phyloP scores from a whole-genome alignment of 2,888 invertebrate species.

The Anodontia alba region DNA sequence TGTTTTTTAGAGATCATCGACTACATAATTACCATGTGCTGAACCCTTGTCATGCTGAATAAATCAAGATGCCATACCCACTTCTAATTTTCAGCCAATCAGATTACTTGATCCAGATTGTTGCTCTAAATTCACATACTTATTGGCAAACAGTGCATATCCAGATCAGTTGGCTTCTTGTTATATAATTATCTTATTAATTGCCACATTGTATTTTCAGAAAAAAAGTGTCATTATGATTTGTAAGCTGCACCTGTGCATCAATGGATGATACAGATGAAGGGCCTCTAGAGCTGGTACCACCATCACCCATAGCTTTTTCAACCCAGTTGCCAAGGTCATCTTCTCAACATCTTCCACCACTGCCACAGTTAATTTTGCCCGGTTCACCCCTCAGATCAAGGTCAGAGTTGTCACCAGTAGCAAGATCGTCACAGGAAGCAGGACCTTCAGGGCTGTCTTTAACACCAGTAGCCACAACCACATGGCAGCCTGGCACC shows the following conservation, averaged over 20 bases:
- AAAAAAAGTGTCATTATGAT: neutral
- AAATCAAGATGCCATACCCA: no score
- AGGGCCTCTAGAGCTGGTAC: constrained; percentile 24
- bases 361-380: neutral
- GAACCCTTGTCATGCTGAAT: no score
- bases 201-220: no score
- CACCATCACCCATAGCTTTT: constrained; percentile 43
- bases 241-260: neutral
- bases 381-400: neutral
- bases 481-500: neutral
- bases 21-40: no score
- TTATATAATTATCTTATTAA: no score
- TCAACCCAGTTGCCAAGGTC: neutral
- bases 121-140: no score
- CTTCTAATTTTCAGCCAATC: no score
- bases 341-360: neutral
- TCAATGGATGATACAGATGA: constrained; percentile 11
- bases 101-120: no score
- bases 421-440: neutral
- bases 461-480: neutral
- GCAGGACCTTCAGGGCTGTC: neutral
- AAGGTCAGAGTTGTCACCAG: neutral
- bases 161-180: no score
- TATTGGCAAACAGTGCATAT: no score
- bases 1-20: no score